phyloP scores from a whole-genome alignment of 2,888 invertebrate genomes.

The Dryadula phaetusa region DNA sequence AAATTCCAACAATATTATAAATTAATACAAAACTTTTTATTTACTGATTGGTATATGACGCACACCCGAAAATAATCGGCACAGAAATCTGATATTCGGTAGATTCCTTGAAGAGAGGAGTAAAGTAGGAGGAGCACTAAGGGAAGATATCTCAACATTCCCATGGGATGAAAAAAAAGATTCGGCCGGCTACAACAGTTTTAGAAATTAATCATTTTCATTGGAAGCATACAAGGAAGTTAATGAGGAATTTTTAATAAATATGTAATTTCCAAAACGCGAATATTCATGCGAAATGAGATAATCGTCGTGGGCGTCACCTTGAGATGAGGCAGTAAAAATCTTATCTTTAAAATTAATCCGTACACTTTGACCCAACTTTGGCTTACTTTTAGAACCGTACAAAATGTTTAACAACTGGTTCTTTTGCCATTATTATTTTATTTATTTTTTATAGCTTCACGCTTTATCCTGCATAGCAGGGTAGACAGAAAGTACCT shows the following conservation, averaged over 20 bases:
- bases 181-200: no score
- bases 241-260: conserved; percentile 24
- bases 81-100: no score
- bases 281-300: conserved; percentile 40
- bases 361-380: conserved; percentile 44
- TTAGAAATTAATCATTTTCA: not conserved
- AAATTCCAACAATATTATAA: no score
- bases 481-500: no score
- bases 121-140: no score
- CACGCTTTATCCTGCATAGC: no score
- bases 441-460: not conserved
- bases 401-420: conserved; percentile 38
- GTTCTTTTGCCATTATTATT: conserved; percentile 1
- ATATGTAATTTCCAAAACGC: conserved; percentile 32
- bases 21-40: no score
- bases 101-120: no score
- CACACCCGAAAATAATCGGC: no score
- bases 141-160: no score
- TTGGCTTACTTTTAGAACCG: conserved; percentile 36
- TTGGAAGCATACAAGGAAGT: conserved; percentile 25
- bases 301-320: conserved; percentile 51
- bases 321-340: conserved; percentile 45
- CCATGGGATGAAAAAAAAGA: no score
- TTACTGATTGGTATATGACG: no score
- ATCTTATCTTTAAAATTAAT: conserved; percentile 48